Percentiles rank a stretch among this genome's conserved stretches.
phyloP scores from a whole-genome alignment of 2,113 vertebrate genomes.

The Accipiter cooperii region DNA sequence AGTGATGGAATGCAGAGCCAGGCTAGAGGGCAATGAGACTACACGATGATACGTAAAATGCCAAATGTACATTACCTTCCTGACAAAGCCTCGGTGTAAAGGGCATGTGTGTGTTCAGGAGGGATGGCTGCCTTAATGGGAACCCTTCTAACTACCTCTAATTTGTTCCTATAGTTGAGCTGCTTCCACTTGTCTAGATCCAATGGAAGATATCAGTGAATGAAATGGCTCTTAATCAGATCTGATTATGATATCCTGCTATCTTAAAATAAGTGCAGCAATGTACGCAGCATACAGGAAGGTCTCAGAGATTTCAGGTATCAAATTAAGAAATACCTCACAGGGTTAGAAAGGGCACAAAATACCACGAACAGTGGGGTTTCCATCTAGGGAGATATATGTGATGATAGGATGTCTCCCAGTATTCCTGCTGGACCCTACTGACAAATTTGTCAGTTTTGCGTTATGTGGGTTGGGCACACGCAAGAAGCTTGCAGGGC shows the following conservation, averaged over 20 bases:
- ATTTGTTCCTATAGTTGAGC: not conserved
- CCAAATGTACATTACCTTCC: not conserved
- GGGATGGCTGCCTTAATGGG: not conserved
- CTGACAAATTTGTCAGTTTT: not conserved
- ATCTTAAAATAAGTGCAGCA: not conserved
- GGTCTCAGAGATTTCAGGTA: not conserved
- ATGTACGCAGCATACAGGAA: not conserved
- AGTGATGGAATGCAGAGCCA: not conserved
- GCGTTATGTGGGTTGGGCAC: not conserved
- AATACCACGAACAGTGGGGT: not conserved
- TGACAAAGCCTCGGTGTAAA: conserved; percentile 13
- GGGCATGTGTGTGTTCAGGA: not conserved
- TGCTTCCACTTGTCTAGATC: not conserved
- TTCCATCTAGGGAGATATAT: not conserved
- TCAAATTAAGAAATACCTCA: not conserved
- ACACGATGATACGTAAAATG: not conserved
- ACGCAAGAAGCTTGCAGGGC: not conserved
- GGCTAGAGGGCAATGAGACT: not conserved
- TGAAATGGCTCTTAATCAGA: not conserved
- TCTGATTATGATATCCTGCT: not conserved
- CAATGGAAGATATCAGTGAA: not conserved
- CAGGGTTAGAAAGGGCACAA: not conserved
- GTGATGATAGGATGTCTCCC: not conserved
- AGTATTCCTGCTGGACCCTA: not conserved
- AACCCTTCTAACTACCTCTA: not conserved